phyloP scores from a whole-genome alignment of 2,888 invertebrate genomes.

The Eupithecia centaureata region DNA sequence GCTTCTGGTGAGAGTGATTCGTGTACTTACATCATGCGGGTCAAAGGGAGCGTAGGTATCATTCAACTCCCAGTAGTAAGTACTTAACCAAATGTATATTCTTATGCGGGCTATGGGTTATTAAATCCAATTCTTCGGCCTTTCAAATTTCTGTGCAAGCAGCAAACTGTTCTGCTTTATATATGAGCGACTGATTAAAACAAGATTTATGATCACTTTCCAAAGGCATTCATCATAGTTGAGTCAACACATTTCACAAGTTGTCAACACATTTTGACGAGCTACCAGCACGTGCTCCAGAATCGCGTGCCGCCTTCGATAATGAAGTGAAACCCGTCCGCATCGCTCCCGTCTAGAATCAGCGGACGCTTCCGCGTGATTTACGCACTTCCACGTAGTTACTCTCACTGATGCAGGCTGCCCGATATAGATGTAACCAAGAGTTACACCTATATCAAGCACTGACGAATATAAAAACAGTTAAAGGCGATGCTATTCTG shows the following conservation, averaged over 20 bases:
- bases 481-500: not conserved
- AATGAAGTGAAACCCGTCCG: conserved; percentile 57
- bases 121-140: not conserved
- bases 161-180: not conserved
- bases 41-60: not conserved
- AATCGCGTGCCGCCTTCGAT: conserved; percentile 57
- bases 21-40: not conserved
- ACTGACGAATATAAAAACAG: conserved; percentile 11
- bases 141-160: not conserved
- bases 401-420: conserved; percentile 48
- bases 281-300: conserved; percentile 42
- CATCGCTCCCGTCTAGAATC: conserved; percentile 50
- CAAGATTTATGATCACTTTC: not conserved
- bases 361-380: conserved; percentile 54
- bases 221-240: conserved; percentile 7
- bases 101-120: not conserved
- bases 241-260: conserved; percentile 23
- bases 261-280: conserved; percentile 33
- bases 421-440: conserved; percentile 40
- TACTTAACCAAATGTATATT: not conserved
- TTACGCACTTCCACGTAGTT: conserved; percentile 45
- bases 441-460: too few species aligned
- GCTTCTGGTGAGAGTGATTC: not conserved
- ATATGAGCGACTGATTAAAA: not conserved
- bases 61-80: not conserved